Evolutionary conservation across 2,797 vertebrate genomes (phyloP).

Genomic region (Neostethus bicornis): DNA sequence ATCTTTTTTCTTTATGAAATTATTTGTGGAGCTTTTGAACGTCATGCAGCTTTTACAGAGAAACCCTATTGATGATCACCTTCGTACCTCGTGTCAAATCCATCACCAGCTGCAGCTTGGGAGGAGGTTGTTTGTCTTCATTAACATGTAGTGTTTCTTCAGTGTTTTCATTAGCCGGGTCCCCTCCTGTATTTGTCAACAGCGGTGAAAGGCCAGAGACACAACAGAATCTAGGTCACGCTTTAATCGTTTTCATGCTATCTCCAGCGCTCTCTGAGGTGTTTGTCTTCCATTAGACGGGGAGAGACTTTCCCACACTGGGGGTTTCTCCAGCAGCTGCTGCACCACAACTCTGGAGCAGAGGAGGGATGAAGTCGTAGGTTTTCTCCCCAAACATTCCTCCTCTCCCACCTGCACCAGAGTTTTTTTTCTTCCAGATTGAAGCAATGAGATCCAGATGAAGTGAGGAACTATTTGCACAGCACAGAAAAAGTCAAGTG

Average conservation of each 20-base stretch:
- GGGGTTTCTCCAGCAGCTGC: constrained; percentile 67
- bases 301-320: constrained; percentile 72
- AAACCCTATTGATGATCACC: constrained; percentile 31
- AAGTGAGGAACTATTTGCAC: constrained; percentile 24
- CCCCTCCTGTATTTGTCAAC: constrained; percentile 74
- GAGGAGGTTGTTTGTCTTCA: constrained; percentile 72
- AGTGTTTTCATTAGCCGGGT: constrained; percentile 69
- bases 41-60: constrained; percentile 21
- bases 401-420: constrained; percentile 55
- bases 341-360: constrained; percentile 28
- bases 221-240: constrained; percentile 78
- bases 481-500: constrained; percentile 31
- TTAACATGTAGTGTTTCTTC: constrained; percentile 70
- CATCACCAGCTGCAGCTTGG: constrained; percentile 66
- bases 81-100: constrained; percentile 44
- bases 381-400: constrained; percentile 52
- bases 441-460: constrained; percentile 38
- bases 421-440: constrained; percentile 14
- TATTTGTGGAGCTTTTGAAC: not conserved
- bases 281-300: constrained; percentile 71
- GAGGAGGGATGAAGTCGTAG: constrained; percentile 24
- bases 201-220: constrained; percentile 71
- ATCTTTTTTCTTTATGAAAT: constrained; percentile 5
- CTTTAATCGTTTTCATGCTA: constrained; percentile 79
- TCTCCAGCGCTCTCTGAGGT: constrained; percentile 68